Base-by-base conservation (phyloP, 2,888 invertebrate genomes). In the Antitype chi region DNA sequence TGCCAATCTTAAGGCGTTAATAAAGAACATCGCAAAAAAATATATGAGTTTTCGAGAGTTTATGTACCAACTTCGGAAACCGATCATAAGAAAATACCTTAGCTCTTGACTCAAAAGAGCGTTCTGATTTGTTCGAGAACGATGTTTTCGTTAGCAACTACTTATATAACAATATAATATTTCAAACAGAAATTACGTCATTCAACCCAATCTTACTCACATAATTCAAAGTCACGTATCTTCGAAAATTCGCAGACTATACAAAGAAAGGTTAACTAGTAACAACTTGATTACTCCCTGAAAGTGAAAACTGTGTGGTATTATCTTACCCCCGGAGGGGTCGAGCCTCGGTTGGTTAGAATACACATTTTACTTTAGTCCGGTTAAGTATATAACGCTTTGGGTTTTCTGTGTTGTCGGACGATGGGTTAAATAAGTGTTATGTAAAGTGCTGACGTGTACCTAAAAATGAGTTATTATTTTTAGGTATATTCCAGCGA, bases 301-400 rank as follows among this genome's bases (percentile, higher is more conserved):
- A 53, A 74, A 67, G 49, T 62, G n/a, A 74, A 67, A n/a, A 47
- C 62, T 74, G 62, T 25, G 32, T 32, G 25, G 38, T 74, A 25
- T 81, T 60, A 47, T 67, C 25, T 0, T 28, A 67, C 49, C 38
- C 74, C 11, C 32, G 2, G 2, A 25, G 63, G 52, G 63, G n/a
- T 60, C n/a, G 20, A 47, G 20, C 15, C 2, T 52, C 28, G 49
- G 74, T 74, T 38, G 28, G 62, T 55, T 67, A 74, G 81, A 74
- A 74, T 74, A 81, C 38, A 74, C 49, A 55, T 67, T 79, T 71
- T 53, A 73, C 23, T 43, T 67, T 62, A 63, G 28, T 52, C 28
- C 23, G 47, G 53, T 49, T 80, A 80, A 49, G 62, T 71, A n/a
- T 72, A 80, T 63, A 80, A 49, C 15, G 17, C 7, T 43, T 43